Base-by-base conservation (phyloP, 2,797 vertebrate genomes). In the Enteromius anoplus region DNA sequence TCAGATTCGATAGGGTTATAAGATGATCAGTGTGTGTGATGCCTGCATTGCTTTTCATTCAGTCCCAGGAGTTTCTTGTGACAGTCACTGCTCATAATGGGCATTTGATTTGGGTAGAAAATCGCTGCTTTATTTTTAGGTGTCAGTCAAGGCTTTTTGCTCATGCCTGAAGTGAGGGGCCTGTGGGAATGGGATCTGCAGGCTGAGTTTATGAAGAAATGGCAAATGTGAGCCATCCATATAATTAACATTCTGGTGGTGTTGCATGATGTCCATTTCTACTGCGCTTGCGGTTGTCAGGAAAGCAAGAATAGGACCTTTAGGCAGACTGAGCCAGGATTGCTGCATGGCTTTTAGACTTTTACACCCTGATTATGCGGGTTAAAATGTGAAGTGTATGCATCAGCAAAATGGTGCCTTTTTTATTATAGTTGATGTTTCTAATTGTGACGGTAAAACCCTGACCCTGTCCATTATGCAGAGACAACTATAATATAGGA, bases 1-100 rank as follows among this genome's bases (percentile, higher is more conserved):
- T 90, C 73, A 71, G 78, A 85, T 68, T 86, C 76, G 5, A 88
- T 83, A 84, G 86, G 84, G 73, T 70, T 88, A 88, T 86, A 89
- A 85, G 85, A 69, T 51, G 55, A 88, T 84, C 62, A 40, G 81
- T 81, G 78, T 85, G 78, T 85, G 65, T 85, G 76, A 82, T 87
- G 53, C 62, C 83, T 66, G 75, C 78, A 55, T 82, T 87, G 45
- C 62, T 82, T 66, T 80, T 72, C 77, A 77, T 76, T 42, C 58
- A 80, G 23, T 51, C 26, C 5, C 45, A 65, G 19, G 49, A 19
- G 8, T 78, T 51, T 78, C 26, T 71, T 72, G 55, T 73, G 17
- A 72, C 37, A 58, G 15, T 62, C 69, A 12, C 11, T 49, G 19
- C 55, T 8, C 68, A 68, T 37, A 51, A 84, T 29, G 42, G 84